phyloP scores from a whole-genome alignment of 2,888 invertebrate species.

The Cremastinae sp. region DNA sequence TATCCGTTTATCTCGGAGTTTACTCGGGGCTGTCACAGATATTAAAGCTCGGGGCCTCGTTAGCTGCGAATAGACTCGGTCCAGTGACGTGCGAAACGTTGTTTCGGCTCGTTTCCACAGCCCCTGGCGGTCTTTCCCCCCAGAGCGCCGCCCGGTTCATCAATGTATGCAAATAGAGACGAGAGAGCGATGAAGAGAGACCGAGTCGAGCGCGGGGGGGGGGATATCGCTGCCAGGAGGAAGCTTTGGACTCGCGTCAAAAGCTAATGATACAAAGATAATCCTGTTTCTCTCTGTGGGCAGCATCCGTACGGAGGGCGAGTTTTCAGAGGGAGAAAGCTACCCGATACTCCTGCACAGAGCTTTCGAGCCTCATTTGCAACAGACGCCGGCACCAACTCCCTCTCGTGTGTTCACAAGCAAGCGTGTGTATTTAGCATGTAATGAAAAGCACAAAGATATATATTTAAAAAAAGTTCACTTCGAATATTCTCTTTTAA shows the following conservation, averaged over 20 bases:
- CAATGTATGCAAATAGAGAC: slow-evolving; percentile 72
- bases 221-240: slow-evolving; percentile 3
- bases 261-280: slow-evolving; percentile 79
- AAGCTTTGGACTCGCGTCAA: slow-evolving; percentile 70
- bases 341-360: slow-evolving; percentile 35
- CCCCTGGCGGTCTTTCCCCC: neutral
- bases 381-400: slow-evolving; percentile 54
- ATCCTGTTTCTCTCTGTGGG: slow-evolving; percentile 64
- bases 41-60: slow-evolving; percentile 39
- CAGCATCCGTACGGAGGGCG: slow-evolving; percentile 25
- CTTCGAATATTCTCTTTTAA: too few relatives aligned
- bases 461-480: too few relatives aligned
- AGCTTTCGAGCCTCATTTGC: slow-evolving; percentile 59
- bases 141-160: slow-evolving; percentile 59
- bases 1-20: slow-evolving; percentile 40
- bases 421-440: too few relatives aligned
- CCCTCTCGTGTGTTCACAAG: slow-evolving; percentile 16
- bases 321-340: neutral
- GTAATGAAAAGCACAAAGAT: too few relatives aligned
- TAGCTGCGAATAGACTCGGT: slow-evolving; percentile 37
- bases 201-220: too few relatives aligned
- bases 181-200: slow-evolving; percentile 14
- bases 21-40: neutral
- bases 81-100: slow-evolving; percentile 58
- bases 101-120: slow-evolving; percentile 46